Percentiles rank a stretch among this genome's conserved stretches.
These are phyloP conservation scores for Blera fallax DNA, from an alignment of 2,888 invertebrate species.

Conservation along the genomic window DNA sequence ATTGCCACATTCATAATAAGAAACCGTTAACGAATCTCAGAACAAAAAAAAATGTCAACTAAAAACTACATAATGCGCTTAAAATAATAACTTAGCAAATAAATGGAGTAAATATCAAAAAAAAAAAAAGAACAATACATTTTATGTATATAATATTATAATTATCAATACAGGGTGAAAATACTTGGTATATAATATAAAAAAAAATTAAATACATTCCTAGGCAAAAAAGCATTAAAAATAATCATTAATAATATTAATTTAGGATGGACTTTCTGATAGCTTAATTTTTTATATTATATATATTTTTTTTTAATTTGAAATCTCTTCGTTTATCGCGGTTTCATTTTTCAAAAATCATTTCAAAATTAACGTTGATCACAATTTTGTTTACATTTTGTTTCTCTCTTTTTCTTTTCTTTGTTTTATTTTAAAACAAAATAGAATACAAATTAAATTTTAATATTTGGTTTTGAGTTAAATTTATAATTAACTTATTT, in stretches of 20 bases:
- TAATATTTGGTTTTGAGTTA: constrained; percentile 52
- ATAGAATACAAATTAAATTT: constrained; percentile 58
- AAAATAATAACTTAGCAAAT: constrained; percentile 20
- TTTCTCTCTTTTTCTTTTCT: not conserved
- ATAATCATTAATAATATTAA: constrained; percentile 41
- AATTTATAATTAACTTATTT: constrained; percentile 26
- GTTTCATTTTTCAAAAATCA: constrained; percentile 28
- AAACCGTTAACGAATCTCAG: constrained; percentile 11
- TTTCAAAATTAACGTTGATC: constrained; percentile 60
- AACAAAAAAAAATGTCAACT: constrained; percentile 9
- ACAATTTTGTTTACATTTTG: constrained; percentile 42
- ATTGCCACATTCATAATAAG: constrained; percentile 49
- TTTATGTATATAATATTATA: constrained; percentile 50
- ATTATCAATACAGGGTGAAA: constrained; percentile 23
- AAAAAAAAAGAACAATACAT: constrained; percentile 55
- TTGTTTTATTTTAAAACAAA: not conserved
- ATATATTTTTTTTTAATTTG: constrained; percentile 6
- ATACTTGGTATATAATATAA: constrained; percentile 42
- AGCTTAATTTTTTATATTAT: no score
- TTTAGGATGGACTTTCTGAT: constrained; percentile 64
- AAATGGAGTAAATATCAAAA: constrained; percentile 11
- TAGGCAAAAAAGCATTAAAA: constrained; percentile 28
- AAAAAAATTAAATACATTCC: constrained; percentile 38
- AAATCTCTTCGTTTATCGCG: constrained; percentile 17
- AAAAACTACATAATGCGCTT: constrained; percentile 3